Evolutionary conservation across 2,113 vertebrate genomes (phyloP).

Genomic region (Todiramphus chloris): DNA sequence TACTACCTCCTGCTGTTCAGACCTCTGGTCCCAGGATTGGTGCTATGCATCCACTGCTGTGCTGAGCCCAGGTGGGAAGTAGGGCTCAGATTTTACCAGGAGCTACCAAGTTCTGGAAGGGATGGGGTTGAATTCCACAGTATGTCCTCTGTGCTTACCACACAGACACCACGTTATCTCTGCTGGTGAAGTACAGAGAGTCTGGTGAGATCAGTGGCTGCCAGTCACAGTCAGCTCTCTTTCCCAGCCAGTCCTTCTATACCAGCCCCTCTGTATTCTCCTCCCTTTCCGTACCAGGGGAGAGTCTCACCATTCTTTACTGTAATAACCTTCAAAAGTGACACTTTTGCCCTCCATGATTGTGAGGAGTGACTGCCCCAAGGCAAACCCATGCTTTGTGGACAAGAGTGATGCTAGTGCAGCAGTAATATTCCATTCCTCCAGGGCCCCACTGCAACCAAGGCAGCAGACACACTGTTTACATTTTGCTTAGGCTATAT

Average conservation of each 20-base stretch:
- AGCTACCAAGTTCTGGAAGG: neutral
- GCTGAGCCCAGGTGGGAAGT: rapidly evolving
- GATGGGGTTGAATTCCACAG: neutral
- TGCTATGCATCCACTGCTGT: neutral
- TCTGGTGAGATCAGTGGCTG: neutral
- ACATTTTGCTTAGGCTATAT: neutral
- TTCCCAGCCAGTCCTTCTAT: neutral
- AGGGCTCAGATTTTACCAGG: neutral
- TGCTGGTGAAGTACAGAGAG: neutral
- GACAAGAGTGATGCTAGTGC: neutral
- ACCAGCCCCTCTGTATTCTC: neutral
- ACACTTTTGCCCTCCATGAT: neutral
- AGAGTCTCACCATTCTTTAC: neutral
- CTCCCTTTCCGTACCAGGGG: neutral
- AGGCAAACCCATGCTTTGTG: neutral
- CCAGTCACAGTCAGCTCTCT: neutral
- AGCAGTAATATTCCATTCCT: neutral
- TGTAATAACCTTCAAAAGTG: neutral
- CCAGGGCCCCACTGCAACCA: neutral
- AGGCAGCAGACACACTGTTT: neutral
- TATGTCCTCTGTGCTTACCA: neutral
- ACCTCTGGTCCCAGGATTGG: neutral
- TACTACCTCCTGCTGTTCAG: neutral
- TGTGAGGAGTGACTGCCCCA: rapidly evolving
- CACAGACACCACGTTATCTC: neutral